Evolutionary conservation across 2,797 vertebrate genomes (phyloP), one percentile per base, ranked within the genome.

Genomic region (Notolepis coatsorum): DNA sequence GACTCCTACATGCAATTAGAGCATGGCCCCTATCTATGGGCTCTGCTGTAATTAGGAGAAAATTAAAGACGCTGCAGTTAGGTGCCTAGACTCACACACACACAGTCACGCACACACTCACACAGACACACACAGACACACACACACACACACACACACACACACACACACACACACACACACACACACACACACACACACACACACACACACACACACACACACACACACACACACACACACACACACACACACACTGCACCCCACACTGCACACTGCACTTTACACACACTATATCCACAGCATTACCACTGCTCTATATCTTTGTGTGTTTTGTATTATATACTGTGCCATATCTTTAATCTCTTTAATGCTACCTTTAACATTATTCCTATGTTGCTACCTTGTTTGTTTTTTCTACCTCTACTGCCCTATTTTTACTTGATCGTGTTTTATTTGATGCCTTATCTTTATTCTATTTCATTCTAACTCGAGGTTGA

Each of bases 1-100:
- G 48, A 23, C 67, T 69, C 48, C 58, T 61, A 64, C 38, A 18
- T 56, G 45, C 68, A 38, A 68, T 54, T 5, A 54, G 67, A 60
- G 33, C 21, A 25, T 24, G 57, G 53, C 27, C 63, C n/a, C 35
- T 5, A 3, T 63, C 46, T 51, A 41, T 57, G 10, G 10, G 48
- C 51, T 24, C 7, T 33, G 28, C 49, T 68, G 51, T 61, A 56
- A 62, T 61, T 56, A 68, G 33, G 52, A 61, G 54, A 51, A 47
- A 28, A 37, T 57, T 20, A 38, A 33, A 56, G 59, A 24, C 39
- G 24, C 28, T n/a, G n/a, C n/a, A n/a, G n/a, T n/a, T 47, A 37
- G 13, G 5, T 30, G 48, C 28, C 23, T 61, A 17, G 27, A 28
- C n/a, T 30, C 13, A 15, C 6, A 48, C 24, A 30, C 35, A 54